phyloP scores from a whole-genome alignment of 2,888 invertebrate genomes.

The Lacanobia oleracea region DNA sequence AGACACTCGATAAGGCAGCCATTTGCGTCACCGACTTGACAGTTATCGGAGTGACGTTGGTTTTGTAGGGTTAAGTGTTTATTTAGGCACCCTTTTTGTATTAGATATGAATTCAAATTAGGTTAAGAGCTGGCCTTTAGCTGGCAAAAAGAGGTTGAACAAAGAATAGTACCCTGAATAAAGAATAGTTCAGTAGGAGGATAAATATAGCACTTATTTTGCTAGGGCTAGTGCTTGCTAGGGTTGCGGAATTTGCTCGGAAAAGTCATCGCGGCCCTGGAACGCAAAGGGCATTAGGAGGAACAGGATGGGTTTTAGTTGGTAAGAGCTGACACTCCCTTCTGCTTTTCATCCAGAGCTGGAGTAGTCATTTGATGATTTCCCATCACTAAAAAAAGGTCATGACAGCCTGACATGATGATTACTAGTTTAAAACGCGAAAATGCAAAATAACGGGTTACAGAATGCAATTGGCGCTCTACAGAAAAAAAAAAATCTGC shows the following conservation, averaged over 20 bases:
- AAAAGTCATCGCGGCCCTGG: no score
- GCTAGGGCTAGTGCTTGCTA: no score
- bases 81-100: constrained; percentile 38
- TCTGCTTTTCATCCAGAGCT: no score
- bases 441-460: constrained; percentile 11
- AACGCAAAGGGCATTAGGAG: no score
- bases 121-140: constrained; percentile 11
- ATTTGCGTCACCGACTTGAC: constrained; percentile 51
- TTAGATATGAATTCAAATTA: constrained; percentile 28
- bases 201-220: constrained; percentile 13
- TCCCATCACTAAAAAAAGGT: no score
- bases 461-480: constrained; percentile 12
- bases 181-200: not conserved
- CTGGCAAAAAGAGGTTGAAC: constrained; percentile 1
- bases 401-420: not conserved
- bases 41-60: constrained; percentile 38
- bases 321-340: no score
- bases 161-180: constrained; percentile 2
- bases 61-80: constrained; percentile 37
- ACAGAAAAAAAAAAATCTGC: constrained; percentile 16
- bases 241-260: no score
- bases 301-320: no score
- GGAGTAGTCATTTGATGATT: no score
- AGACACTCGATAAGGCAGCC: constrained; percentile 30
- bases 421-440: not conserved